phyloP scores from a whole-genome alignment of 2,888 invertebrate genomes.

The Nephrocerus scutellatus region DNA sequence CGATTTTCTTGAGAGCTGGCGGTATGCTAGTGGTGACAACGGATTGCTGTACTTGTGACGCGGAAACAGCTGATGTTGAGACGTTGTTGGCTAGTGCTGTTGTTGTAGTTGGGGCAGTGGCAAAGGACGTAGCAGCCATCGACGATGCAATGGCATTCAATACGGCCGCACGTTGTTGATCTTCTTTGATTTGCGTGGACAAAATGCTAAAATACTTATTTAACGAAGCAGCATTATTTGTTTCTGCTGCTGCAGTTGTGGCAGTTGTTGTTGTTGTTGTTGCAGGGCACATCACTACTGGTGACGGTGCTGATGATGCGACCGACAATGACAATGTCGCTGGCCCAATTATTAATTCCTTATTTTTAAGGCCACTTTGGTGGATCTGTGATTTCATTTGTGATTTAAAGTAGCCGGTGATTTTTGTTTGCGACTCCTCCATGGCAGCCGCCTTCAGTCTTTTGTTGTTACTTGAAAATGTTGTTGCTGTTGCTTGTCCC shows the following conservation, averaged over 20 bases:
- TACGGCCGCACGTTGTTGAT: constrained; percentile 3
- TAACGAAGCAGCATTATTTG: constrained; percentile 34
- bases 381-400: constrained; percentile 66
- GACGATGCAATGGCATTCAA: constrained; percentile 9
- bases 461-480: constrained; percentile 29
- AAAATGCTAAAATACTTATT: constrained; percentile 45
- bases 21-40: constrained; percentile 25
- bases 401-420: constrained; percentile 77
- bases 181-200: constrained; percentile 36
- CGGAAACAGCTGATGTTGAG: not conserved
- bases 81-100: constrained; percentile 22
- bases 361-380: constrained; percentile 48
- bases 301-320: constrained; percentile 12
- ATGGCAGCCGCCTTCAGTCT: constrained; percentile 44
- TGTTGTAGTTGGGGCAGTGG: constrained; percentile 20
- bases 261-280: constrained; percentile 19
- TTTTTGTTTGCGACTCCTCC: constrained; percentile 62
- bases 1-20: constrained; percentile 46
- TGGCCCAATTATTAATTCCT: constrained; percentile 31
- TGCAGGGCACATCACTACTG: constrained; percentile 35
- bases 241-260: constrained; percentile 5
- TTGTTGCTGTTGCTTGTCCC: constrained; percentile 19
- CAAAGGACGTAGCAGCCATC: constrained; percentile 11
- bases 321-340: too few relatives aligned
- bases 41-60: constrained; percentile 28